These are phyloP conservation scores for Cassiopea xamachana DNA, from an alignment of 30 jellyfish, hydroid and myxozoan genomes.

Conservation along the genomic window DNA sequence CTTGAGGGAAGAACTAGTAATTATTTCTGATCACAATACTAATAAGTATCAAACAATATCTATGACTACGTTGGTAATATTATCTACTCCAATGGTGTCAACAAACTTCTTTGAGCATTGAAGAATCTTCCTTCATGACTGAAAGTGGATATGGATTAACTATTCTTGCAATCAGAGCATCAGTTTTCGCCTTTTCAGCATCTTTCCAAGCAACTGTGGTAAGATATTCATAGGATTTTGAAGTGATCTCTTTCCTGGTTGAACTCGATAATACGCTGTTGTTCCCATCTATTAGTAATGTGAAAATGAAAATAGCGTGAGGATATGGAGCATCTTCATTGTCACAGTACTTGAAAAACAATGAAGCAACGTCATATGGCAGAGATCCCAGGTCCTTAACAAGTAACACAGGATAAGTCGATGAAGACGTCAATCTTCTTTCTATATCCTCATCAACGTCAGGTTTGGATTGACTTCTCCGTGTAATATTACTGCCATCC, in stretches of 20 bases:
- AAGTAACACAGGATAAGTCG: neutral
- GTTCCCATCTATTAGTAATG: conserved; percentile 21
- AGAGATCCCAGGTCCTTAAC: conserved; percentile 44
- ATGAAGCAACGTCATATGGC: conserved; percentile 49
- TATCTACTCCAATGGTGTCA: neutral
- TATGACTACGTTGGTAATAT: too few relatives aligned
- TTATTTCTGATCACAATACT: too few relatives aligned
- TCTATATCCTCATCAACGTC: conserved; percentile 18
- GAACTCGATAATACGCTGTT: neutral
- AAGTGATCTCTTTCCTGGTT: conserved; percentile 35
- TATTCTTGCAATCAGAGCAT: conserved; percentile 62
- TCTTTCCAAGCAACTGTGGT: conserved; percentile 64
- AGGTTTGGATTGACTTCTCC: conserved; percentile 16
- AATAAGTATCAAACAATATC: too few relatives aligned
- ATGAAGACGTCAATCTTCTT: neutral
- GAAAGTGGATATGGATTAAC: conserved; percentile 53
- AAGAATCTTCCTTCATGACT: conserved; percentile 31
- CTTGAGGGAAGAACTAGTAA: too few relatives aligned
- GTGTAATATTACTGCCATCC: conserved; percentile 49
- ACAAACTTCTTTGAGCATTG: neutral
- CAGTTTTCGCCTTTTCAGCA: conserved; percentile 36
- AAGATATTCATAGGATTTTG: conserved; percentile 27
- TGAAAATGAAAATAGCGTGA: conserved; percentile 45
- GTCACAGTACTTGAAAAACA: conserved; percentile 64
- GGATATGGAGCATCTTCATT: conserved; percentile 75